Conservation (phyloP, 2,113 vertebrate species). For the Vanacampus margaritifer region DNA sequence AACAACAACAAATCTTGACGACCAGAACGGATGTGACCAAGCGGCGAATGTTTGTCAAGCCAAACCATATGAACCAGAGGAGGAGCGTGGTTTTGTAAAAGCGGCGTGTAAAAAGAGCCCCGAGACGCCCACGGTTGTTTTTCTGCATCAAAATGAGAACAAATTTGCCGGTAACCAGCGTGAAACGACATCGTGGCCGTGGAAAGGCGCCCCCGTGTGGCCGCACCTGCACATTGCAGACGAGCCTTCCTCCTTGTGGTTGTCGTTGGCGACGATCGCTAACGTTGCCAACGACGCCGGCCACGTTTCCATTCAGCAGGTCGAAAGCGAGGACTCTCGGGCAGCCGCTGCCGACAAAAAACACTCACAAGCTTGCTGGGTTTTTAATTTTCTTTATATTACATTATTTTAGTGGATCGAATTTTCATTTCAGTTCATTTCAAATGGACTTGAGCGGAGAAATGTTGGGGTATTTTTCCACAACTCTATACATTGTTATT, state of each 20-base stretch:
- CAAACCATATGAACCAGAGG: slow-evolving; percentile 93
- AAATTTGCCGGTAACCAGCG: neutral
- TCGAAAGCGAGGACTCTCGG: slow-evolving; percentile 89
- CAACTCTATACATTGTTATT: too few relatives aligned
- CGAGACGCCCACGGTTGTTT: slow-evolving; percentile 80
- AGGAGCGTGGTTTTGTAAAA: slow-evolving; percentile 84
- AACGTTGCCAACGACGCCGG: slow-evolving; percentile 82
- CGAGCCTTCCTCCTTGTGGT: slow-evolving; percentile 80
- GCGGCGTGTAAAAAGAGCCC: slow-evolving; percentile 81
- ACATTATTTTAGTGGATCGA: too few relatives aligned
- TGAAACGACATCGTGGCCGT: neutral
- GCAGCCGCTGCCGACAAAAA: slow-evolving; percentile 51
- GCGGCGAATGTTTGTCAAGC: neutral
- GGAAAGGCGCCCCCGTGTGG: too few relatives aligned
- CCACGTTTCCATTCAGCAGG: slow-evolving; percentile 78
- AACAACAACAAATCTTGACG: too few relatives aligned
- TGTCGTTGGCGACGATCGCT: slow-evolving; percentile 81
- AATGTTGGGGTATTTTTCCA: too few relatives aligned
- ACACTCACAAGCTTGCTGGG: too few relatives aligned
- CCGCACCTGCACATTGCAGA: slow-evolving; percentile 76
- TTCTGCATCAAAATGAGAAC: slow-evolving; percentile 52
- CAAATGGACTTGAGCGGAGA: too few relatives aligned
- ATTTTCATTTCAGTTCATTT: too few relatives aligned
- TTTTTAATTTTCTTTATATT: too few relatives aligned
- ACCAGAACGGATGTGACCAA: too few relatives aligned